Evolutionary conservation across 2,797 vertebrate genomes (phyloP).

Genomic region (Menidia menidia): DNA sequence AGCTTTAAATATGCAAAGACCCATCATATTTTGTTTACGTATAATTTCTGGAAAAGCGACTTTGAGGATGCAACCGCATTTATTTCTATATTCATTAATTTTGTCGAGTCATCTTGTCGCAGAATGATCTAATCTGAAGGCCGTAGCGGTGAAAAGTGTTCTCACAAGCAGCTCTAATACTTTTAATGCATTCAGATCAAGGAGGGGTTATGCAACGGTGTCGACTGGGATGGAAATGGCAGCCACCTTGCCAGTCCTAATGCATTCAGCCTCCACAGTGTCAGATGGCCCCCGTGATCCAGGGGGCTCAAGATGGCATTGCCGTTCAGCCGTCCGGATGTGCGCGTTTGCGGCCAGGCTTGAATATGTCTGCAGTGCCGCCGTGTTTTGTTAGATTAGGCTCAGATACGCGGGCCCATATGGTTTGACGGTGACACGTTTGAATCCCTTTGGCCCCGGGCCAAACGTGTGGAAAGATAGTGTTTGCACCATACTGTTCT

Average conservation of each 20-base stretch:
- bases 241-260: conserved; percentile 64
- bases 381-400: conserved; percentile 61
- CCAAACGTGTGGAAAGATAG: conserved; percentile 53
- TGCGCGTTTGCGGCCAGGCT: conserved; percentile 42
- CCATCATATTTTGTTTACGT: not conserved
- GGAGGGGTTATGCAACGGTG: conserved; percentile 64
- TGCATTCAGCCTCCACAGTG: conserved; percentile 61
- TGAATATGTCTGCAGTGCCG: conserved; percentile 36
- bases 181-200: conserved; percentile 62
- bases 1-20: not conserved
- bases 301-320: conserved; percentile 69
- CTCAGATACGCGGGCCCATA: conserved; percentile 63
- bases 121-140: conserved; percentile 32
- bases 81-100: conserved; percentile 18
- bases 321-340: conserved; percentile 61
- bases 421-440: conserved; percentile 63
- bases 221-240: conserved; percentile 51
- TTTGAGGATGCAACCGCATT: not conserved
- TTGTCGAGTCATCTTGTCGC: conserved; percentile 15
- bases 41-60: not conserved
- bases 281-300: conserved; percentile 68
- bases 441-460: conserved; percentile 65
- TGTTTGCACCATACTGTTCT: conserved; percentile 23
- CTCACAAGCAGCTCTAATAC: conserved; percentile 57
- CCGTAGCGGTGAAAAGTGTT: conserved; percentile 36